phyloP scores from a whole-genome alignment of 2,797 vertebrate genomes.

The Peromyscus melanophrys region DNA sequence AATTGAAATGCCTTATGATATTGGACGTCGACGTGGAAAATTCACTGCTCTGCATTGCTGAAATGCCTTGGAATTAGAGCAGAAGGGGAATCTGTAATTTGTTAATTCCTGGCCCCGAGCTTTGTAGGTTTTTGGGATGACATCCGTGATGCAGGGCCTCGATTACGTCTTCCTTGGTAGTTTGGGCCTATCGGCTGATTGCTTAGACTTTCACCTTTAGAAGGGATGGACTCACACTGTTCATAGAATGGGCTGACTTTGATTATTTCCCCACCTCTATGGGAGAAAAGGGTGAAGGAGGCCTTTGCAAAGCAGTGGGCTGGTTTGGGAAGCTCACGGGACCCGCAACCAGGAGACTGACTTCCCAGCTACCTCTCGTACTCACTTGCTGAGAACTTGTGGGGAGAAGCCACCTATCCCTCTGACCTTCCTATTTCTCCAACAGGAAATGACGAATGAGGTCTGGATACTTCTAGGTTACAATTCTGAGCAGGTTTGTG shows the following conservation, averaged over 20 bases:
- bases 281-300: background rate
- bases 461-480: background rate
- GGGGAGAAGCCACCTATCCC: background rate
- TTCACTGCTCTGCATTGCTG: constrained; percentile 79
- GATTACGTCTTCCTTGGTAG: background rate
- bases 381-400: too few species aligned
- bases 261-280: background rate
- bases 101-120: constrained; percentile 43
- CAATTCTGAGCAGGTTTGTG: background rate
- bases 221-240: background rate
- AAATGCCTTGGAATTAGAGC: constrained; percentile 80
- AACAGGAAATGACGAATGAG: background rate
- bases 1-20: constrained; percentile 80
- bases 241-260: background rate
- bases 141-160: background rate
- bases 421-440: background rate
- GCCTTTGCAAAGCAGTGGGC: background rate
- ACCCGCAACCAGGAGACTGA: background rate
- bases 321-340: background rate
- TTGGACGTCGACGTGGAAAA: constrained; percentile 78
- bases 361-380: background rate
- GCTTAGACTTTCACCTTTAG: background rate
- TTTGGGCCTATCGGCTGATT: background rate
- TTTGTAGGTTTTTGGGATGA: background rate
- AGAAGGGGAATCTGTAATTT: constrained; percentile 71